Conservation (phyloP, 2,888 invertebrate species). For the Phrixothrix hirtus region DNA sequence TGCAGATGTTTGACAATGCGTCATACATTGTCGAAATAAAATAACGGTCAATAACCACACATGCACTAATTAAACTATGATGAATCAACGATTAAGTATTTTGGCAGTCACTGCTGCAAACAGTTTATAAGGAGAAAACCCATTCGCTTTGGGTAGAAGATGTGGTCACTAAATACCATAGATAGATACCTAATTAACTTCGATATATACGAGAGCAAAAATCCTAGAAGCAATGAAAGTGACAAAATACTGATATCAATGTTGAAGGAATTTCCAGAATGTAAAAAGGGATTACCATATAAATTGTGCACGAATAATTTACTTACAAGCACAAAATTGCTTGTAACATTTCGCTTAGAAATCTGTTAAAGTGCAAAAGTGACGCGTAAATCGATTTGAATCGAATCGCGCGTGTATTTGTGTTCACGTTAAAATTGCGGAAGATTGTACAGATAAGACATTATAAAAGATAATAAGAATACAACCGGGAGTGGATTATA, state of each 20-base stretch:
- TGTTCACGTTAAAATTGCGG: too few species aligned
- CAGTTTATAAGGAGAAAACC: conserved; percentile 45
- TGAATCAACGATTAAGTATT: conserved; percentile 43
- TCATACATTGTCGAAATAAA: too few species aligned
- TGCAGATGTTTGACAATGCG: too few species aligned
- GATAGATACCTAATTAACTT: conserved; percentile 43
- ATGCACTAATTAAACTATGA: conserved; percentile 36
- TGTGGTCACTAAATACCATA: conserved; percentile 40
- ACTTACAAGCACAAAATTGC: not conserved
- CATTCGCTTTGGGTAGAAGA: conserved; percentile 43
- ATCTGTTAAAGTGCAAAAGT: too few species aligned
- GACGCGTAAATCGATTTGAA: too few species aligned
- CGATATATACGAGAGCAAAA: conserved; percentile 43
- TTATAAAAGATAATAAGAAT: too few species aligned
- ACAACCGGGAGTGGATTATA: too few species aligned
- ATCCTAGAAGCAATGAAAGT: conserved; percentile 10
- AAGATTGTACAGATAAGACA: too few species aligned
- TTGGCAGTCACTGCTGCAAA: conserved; percentile 40
- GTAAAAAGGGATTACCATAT: not conserved
- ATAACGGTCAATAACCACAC: too few species aligned
- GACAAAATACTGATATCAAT: conserved; percentile 9
- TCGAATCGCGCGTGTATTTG: too few species aligned
- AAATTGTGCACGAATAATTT: conserved; percentile 1
- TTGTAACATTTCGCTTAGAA: too few species aligned
- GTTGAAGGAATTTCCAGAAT: not conserved